Evolutionary conservation across 2,888 invertebrate genomes (phyloP).

Genomic region (Nesidiocoris tenuis): DNA sequence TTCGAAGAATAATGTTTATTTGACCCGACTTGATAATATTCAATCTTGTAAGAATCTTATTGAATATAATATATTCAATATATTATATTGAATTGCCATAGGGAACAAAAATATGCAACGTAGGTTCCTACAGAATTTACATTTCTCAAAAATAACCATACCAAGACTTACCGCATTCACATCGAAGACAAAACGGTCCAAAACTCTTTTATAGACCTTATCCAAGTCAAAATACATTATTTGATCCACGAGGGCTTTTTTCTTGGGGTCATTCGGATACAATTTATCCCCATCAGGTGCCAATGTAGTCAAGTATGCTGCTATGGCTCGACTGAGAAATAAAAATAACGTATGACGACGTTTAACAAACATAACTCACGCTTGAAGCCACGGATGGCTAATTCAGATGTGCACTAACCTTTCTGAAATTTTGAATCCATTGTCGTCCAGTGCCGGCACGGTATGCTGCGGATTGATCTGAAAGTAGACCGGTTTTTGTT

Average conservation of each 20-base stretch:
- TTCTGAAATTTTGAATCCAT: slow-evolving; percentile 78
- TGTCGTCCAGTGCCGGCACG: slow-evolving; percentile 80
- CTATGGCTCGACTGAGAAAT: slow-evolving; percentile 69
- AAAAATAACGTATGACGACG: too few species aligned
- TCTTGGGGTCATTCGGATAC: slow-evolving; percentile 75
- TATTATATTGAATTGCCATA: too few species aligned
- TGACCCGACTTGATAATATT: too few species aligned
- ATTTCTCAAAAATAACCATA: too few species aligned
- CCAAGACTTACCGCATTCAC: slow-evolving; percentile 19
- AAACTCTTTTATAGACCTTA: slow-evolving; percentile 68
- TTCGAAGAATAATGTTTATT: too few species aligned
- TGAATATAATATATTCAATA: too few species aligned
- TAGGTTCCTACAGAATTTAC: too few species aligned
- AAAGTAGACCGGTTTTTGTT: not conserved
- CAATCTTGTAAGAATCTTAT: too few species aligned
- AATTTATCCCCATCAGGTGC: slow-evolving; percentile 75
- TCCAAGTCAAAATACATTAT: slow-evolving; percentile 78
- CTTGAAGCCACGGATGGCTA: too few species aligned
- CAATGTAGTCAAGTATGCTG: slow-evolving; percentile 74
- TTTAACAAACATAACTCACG: too few species aligned
- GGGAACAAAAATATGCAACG: too few species aligned
- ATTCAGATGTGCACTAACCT: too few species aligned
- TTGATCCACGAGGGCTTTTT: slow-evolving; percentile 75
- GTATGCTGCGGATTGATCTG: slow-evolving; percentile 82
- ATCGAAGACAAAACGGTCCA: slow-evolving; percentile 12